Evolutionary conservation across 2,797 vertebrate species (phyloP).

Genomic region (Acrossocheilus fasciatus): DNA sequence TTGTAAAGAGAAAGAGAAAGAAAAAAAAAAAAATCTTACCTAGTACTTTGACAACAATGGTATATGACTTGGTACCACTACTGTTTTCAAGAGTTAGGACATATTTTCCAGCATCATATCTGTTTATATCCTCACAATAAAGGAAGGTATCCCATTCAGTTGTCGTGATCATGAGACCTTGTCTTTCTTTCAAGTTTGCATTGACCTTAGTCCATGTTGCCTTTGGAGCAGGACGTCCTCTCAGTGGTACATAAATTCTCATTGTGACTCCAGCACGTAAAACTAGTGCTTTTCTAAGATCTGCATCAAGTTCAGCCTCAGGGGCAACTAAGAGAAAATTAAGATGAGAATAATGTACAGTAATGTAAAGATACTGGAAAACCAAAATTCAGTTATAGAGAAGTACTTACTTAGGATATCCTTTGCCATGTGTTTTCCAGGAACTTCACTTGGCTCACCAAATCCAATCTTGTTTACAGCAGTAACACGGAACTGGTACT

Average conservation of each 20-base stretch:
- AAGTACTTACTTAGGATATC: slow-evolving; percentile 92
- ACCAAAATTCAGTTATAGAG: neutral
- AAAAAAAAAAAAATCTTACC: slow-evolving; percentile 82
- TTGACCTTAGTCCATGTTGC: slow-evolving; percentile 93
- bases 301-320: slow-evolving; percentile 95
- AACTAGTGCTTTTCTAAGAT: slow-evolving; percentile 92
- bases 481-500: slow-evolving; percentile 94
- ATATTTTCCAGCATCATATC: slow-evolving; percentile 98
- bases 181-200: slow-evolving; percentile 89
- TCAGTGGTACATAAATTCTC: slow-evolving; percentile 96
- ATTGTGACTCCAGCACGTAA: slow-evolving; percentile 95
- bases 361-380: neutral
- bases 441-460: slow-evolving; percentile 96
- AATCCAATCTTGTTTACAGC: slow-evolving; percentile 96
- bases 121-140: slow-evolving; percentile 92
- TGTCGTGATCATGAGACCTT: slow-evolving; percentile 90
- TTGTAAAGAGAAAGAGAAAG: neutral
- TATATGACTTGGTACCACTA: slow-evolving; percentile 93
- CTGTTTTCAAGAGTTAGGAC: slow-evolving; percentile 92
- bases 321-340: slow-evolving; percentile 83
- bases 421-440: slow-evolving; percentile 91
- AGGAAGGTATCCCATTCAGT: slow-evolving; percentile 95
- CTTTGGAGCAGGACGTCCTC: slow-evolving; percentile 94
- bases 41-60: slow-evolving; percentile 94
- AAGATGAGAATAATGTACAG: slow-evolving; percentile 6